Conservation (phyloP, 1,140 invertebrate genomes). For the Hermetia illucens region DNA sequence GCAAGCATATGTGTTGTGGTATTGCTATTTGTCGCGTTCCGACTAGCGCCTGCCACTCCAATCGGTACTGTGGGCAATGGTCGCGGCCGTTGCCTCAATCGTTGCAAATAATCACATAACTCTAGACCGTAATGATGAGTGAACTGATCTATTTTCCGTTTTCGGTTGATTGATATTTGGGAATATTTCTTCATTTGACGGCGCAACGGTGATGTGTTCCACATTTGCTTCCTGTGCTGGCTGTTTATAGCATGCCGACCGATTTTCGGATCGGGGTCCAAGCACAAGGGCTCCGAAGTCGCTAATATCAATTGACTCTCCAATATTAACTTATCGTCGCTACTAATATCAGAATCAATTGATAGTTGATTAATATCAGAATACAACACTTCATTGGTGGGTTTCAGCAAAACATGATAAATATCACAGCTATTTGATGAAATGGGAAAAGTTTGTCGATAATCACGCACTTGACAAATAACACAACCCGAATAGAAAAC, state of each 20-base stretch:
- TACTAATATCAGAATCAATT: constrained; percentile 49
- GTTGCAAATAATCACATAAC: constrained; percentile 47
- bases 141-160: constrained; percentile 72
- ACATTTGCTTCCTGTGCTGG: constrained; percentile 55
- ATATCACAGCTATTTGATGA: constrained; percentile 52
- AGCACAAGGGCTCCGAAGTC: constrained; percentile 68
- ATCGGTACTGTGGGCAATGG: too few species aligned
- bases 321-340: constrained; percentile 60
- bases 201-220: constrained; percentile 58
- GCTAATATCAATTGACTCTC: constrained; percentile 74
- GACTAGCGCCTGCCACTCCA: constrained; percentile 24
- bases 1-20: constrained; percentile 15
- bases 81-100: constrained; percentile 24
- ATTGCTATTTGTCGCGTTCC: constrained; percentile 11
- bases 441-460: constrained; percentile 57
- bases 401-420: constrained; percentile 76
- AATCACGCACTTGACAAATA: constrained; percentile 80
- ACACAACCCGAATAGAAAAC: constrained; percentile 87
- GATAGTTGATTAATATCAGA: constrained; percentile 25
- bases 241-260: constrained; percentile 56
- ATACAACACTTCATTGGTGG: constrained; percentile 63
- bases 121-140: constrained; percentile 63
- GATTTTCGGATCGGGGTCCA: constrained; percentile 71
- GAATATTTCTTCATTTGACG: constrained; percentile 59
- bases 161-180: constrained; percentile 68